Percentiles rank a stretch among this genome's conserved stretches.
These are phyloP conservation scores for Pristis pectinata DNA, from an alignment of 2,797 vertebrate genomes.

Conservation along the genomic window DNA sequence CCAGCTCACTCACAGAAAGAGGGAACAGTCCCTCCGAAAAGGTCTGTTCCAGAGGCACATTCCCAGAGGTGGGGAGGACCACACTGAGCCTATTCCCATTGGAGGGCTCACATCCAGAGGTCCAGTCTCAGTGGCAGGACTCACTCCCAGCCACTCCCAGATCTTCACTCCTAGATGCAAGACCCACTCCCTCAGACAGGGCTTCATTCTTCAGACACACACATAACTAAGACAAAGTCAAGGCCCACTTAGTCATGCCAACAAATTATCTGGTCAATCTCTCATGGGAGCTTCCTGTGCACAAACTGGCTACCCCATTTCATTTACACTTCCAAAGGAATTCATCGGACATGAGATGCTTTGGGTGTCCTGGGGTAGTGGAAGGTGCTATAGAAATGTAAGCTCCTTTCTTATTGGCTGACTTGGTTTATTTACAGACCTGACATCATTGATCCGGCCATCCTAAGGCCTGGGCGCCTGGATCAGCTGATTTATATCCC, in stretches of 20 bases:
- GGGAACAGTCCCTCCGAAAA: neutral
- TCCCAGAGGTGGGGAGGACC: neutral
- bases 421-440: slow-evolving; percentile 44
- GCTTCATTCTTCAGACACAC: neutral
- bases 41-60: neutral
- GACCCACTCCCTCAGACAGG: neutral
- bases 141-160: neutral
- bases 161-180: neutral
- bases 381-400: neutral
- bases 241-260: neutral
- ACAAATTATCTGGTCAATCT: neutral
- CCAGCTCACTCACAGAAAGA: neutral
- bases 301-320: too few species aligned
- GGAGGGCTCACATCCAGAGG: too few species aligned
- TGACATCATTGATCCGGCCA: slow-evolving; percentile 55
- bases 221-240: neutral
- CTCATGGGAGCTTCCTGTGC: neutral
- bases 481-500: slow-evolving; percentile 56
- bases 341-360: neutral
- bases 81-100: neutral
- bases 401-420: neutral
- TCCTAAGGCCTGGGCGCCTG: slow-evolving; percentile 51
- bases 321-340: neutral
- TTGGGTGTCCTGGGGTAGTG: neutral
- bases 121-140: neutral